Evolutionary conservation across 1,140 invertebrate genomes (phyloP), one percentile per base, ranked within the genome.

Genomic region (Sycobia sp.): DNA sequence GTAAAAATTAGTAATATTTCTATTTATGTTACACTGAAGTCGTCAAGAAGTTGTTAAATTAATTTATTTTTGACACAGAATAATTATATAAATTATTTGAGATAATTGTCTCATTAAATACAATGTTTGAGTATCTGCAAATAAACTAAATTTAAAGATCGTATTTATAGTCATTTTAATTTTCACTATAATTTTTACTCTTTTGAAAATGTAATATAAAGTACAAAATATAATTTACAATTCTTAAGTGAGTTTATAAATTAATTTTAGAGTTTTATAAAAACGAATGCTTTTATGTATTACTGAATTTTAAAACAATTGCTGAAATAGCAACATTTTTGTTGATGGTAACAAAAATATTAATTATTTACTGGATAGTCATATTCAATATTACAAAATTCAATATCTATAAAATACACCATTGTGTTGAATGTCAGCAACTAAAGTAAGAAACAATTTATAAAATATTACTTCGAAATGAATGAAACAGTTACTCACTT

Each of bases 291-390:
- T 36, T 46, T 23, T 39, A 44, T 44, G 9, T 16, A n/a, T 3
- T 58, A 36, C 29, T 32, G 13, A 10, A 44, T 23, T 47, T 0
- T 34, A n/a, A 38, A 23, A 27, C 51, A 51, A 53, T 44, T 16
- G 18, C 5, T 46, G 50, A 44, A 39, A 53, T 61, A 7, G 53
- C 59, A 49, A 61, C 49, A 46, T 34, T 23, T 29, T 13, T 16
- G 20, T 60, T 43, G 8, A 44, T 43, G n/a, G 1, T 9, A 29
- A 29, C 38, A 5, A n/a, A 55, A 55, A 39, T 13, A 59, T 59
- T 5, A 13, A 36, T 58, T 49, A 50, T 41, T 16, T 32, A 27
- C 18, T 47, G 44, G 27, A 13, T 49, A 22, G 36, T 44, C 9
- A 46, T 22, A 20, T 23, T 23, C 9, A 18, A 46, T 34, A 57